phyloP scores from a whole-genome alignment of 1,140 invertebrate species.

The Conopomorpha cramerella region DNA sequence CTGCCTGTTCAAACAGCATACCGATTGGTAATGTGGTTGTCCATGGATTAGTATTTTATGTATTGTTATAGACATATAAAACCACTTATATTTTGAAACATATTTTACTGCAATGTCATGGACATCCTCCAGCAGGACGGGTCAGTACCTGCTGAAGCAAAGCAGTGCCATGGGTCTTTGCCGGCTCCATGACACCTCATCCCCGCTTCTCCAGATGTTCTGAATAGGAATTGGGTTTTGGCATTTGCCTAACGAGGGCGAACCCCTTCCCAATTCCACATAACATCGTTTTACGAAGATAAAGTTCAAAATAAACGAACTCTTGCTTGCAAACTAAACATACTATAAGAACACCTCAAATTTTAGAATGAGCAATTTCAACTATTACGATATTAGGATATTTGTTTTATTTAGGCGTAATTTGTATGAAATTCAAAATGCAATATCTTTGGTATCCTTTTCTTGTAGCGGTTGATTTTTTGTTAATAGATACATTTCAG shows the following conservation, averaged over 20 bases:
- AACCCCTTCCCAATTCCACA: slow-evolving; percentile 5
- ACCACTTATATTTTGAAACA: background rate
- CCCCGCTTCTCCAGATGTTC: slow-evolving; percentile 1
- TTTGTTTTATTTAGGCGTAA: no score
- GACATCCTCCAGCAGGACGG: slow-evolving; percentile 6
- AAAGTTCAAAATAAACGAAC: no score
- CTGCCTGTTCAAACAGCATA: no score
- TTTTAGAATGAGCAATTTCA: no score
- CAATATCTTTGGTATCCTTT: no score
- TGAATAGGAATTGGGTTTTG: slow-evolving; percentile 4
- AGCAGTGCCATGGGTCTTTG: slow-evolving; percentile 4
- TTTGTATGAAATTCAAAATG: no score
- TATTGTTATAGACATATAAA: slow-evolving; percentile 2
- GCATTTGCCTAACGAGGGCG: slow-evolving; percentile 5
- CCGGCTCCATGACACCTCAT: slow-evolving; percentile 5
- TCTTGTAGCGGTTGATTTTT: no score
- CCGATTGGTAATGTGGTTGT: no score
- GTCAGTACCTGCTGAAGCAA: slow-evolving; percentile 6
- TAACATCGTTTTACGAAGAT: slow-evolving; percentile 1
- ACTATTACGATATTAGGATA: no score
- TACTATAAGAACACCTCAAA: no score
- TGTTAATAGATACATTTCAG: no score
- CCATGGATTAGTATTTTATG: slow-evolving; percentile 11
- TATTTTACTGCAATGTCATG: slow-evolving; percentile 3
- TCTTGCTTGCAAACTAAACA: no score